A percentile compares a stretch with the other conserved stretches of the same genome.
These are phyloP conservation scores for Tinea semifulvella DNA, from an alignment of 2,888 invertebrate genomes.

Conservation along the genomic window DNA sequence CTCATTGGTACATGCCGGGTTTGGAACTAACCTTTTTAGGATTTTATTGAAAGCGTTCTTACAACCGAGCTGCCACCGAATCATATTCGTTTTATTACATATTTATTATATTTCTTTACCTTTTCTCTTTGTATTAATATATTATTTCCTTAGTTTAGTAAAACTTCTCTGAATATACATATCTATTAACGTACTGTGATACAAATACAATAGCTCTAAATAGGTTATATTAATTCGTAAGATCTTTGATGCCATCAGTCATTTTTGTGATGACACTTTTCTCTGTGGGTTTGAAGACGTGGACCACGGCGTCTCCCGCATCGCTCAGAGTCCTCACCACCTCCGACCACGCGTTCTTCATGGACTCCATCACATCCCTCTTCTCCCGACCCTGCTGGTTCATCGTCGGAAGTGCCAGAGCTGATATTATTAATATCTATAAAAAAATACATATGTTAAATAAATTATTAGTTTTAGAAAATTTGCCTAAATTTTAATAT, in stretches of 20 bases:
- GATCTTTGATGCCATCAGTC: constrained; percentile 37
- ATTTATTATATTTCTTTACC: too few species aligned
- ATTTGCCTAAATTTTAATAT: too few species aligned
- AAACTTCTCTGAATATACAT: too few species aligned
- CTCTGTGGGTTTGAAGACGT: constrained; percentile 52
- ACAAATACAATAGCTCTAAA: too few species aligned
- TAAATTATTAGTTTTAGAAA: not conserved
- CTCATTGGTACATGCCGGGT: too few species aligned
- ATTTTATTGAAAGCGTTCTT: too few species aligned
- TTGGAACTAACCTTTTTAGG: too few species aligned
- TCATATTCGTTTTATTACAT: too few species aligned
- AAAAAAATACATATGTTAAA: constrained; percentile 13
- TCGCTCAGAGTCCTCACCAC: constrained; percentile 41
- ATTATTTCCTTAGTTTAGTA: too few species aligned
- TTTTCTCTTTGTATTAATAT: too few species aligned
- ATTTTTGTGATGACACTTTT: constrained; percentile 43
- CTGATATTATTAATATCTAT: constrained; percentile 29
- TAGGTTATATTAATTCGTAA: constrained; percentile 36
- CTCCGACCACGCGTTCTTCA: constrained; percentile 48
- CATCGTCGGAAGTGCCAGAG: constrained; percentile 31
- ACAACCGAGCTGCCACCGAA: too few species aligned
- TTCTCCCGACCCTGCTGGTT: constrained; percentile 25
- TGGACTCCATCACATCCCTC: constrained; percentile 48
- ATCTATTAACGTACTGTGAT: too few species aligned
- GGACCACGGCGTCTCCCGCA: constrained; percentile 48